Evolutionary conservation across 2,113 vertebrate species (phyloP).

Genomic region (Galbula dea): DNA sequence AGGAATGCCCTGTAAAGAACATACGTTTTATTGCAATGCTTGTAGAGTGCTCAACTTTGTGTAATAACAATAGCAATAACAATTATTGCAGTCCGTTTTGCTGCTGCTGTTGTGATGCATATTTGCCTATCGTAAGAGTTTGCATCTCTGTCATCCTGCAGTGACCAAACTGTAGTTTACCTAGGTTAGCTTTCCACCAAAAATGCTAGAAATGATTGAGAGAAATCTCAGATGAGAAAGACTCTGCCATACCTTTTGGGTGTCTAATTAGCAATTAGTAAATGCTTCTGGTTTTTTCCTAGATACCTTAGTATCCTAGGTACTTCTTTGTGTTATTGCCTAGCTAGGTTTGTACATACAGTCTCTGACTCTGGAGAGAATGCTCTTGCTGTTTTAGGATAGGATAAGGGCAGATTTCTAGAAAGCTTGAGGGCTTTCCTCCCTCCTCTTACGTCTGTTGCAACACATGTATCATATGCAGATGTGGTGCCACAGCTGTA

Average conservation of each 20-base stretch:
- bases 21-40: rapidly evolving
- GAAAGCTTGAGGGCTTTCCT: not conserved
- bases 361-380: not conserved
- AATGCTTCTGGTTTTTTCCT: not conserved
- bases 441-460: not conserved
- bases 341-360: not conserved
- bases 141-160: not conserved
- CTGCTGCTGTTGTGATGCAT: not conserved
- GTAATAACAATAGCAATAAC: not conserved
- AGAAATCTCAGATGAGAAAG: not conserved
- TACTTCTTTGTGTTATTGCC: not conserved
- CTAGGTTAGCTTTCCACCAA: not conserved
- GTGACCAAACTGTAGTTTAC: not conserved
- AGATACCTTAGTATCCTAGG: not conserved
- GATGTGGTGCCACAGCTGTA: not conserved
- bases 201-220: not conserved
- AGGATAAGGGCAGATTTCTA: not conserved
- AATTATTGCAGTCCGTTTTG: not conserved
- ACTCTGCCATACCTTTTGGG: not conserved
- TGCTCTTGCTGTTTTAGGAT: not conserved
- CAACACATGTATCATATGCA: not conserved
- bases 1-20: not conserved
- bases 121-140: not conserved
- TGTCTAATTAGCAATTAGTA: not conserved
- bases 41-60: not conserved